phyloP scores from a whole-genome alignment of 2,113 vertebrate genomes.

The Lagopus leucura region DNA sequence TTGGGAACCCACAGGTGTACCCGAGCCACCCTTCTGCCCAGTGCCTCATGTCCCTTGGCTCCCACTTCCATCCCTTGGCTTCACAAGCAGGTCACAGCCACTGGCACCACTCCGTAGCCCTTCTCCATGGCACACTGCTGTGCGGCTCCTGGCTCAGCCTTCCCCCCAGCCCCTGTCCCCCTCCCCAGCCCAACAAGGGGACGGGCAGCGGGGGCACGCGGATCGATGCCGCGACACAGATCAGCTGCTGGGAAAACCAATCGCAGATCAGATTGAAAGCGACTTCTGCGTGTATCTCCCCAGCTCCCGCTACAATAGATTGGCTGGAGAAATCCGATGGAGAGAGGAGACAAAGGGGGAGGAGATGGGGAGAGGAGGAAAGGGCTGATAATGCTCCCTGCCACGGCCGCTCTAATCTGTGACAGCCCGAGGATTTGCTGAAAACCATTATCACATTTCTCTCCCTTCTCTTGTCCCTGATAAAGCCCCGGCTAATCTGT shows the following conservation, averaged over 20 bases:
- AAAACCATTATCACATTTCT: slow-evolving; percentile 93
- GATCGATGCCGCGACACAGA: slow-evolving; percentile 82
- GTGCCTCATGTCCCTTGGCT: not conserved
- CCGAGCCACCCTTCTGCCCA: fast-evolving
- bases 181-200: slow-evolving; percentile 76
- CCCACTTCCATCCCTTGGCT: not conserved
- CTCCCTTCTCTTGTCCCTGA: slow-evolving; percentile 86
- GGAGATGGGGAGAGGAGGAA: slow-evolving; percentile 71
- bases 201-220: slow-evolving; percentile 66
- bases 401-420: slow-evolving; percentile 90
- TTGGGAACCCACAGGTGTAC: not conserved
- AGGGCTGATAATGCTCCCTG: slow-evolving; percentile 82
- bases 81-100: slow-evolving; percentile 54
- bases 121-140: not conserved
- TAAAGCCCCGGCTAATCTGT: slow-evolving; percentile 94
- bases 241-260: slow-evolving; percentile 88
- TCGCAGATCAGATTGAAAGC: slow-evolving; percentile 89
- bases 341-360: slow-evolving; percentile 81
- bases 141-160: not conserved
- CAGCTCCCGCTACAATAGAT: slow-evolving; percentile 84
- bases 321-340: slow-evolving; percentile 91
- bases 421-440: slow-evolving; percentile 92
- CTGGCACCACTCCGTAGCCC: slow-evolving; percentile 45
- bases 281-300: slow-evolving; percentile 93
- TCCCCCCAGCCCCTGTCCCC: slow-evolving; percentile 1